Evolutionary conservation across 1,140 invertebrate species (phyloP).

Genomic region (Antheraea mylitta): DNA sequence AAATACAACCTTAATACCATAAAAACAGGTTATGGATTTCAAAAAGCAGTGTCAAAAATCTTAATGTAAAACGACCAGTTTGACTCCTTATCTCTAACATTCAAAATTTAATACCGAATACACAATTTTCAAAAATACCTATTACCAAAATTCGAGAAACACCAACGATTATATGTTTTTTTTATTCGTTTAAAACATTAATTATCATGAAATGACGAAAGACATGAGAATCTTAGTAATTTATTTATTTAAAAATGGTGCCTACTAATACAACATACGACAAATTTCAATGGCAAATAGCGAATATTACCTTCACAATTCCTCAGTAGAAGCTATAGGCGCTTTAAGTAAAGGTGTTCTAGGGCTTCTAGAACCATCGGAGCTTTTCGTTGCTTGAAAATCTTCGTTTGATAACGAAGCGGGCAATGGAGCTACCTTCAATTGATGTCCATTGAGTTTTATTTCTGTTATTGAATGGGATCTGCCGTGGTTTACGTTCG

Average conservation of each 20-base stretch:
- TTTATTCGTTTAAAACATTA: not conserved
- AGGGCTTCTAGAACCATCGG: conserved; percentile 74
- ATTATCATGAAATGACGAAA: not conserved
- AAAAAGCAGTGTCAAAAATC: conserved; percentile 47
- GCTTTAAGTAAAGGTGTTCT: conserved; percentile 76
- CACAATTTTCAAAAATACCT: conserved; percentile 15
- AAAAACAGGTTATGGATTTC: conserved; percentile 41
- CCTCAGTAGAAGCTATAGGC: conserved; percentile 83
- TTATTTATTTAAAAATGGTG: no score
- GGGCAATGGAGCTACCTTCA: conserved; percentile 82
- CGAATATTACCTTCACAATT: conserved; percentile 76
- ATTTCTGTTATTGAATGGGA: conserved; percentile 88
- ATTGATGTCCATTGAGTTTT: conserved; percentile 84
- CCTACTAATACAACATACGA: not conserved
- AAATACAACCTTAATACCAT: conserved; percentile 10
- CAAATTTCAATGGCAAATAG: not conserved
- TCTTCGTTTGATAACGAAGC: conserved; percentile 82
- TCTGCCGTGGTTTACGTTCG: conserved; percentile 82
- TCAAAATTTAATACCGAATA: conserved; percentile 31
- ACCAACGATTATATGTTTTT: conserved; percentile 12
- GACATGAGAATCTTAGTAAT: conserved; percentile 1
- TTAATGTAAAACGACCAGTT: not conserved
- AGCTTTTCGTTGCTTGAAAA: conserved; percentile 79
- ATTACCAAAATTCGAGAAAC: conserved; percentile 38
- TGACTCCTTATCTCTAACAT: conserved; percentile 20